These are phyloP conservation scores for Brotula barbata DNA, from an alignment of 2,797 vertebrate species.

Conservation along the genomic window DNA sequence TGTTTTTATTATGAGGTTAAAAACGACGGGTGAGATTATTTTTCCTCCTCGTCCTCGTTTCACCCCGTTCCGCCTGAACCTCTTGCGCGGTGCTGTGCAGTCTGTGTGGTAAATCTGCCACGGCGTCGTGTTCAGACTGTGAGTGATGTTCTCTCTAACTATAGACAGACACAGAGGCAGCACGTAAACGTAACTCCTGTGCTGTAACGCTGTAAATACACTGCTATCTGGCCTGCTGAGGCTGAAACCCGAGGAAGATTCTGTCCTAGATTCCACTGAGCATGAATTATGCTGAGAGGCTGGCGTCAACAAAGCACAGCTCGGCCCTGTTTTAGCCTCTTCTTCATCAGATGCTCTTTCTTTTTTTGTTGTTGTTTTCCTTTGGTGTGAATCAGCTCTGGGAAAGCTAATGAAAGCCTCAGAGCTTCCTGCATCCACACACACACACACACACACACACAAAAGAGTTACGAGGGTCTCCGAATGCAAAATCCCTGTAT, in stretches of 20 bases:
- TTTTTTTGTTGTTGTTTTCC: slow-evolving; percentile 28
- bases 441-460: slow-evolving; percentile 4
- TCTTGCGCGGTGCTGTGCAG: too few relatives aligned
- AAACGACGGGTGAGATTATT: too few relatives aligned
- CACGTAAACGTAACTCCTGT: slow-evolving; percentile 21
- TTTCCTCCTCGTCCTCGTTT: too few relatives aligned
- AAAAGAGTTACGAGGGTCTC: slow-evolving; percentile 29
- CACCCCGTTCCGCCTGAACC: too few relatives aligned
- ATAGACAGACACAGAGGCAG: slow-evolving; percentile 6
- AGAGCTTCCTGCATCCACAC: slow-evolving; percentile 21
- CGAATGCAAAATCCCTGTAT: slow-evolving; percentile 15
- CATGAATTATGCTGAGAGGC: slow-evolving; percentile 56
- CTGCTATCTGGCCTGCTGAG: slow-evolving; percentile 35
- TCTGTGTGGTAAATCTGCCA: too few relatives aligned
- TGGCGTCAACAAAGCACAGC: slow-evolving; percentile 37
- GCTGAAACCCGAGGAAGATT: slow-evolving; percentile 46
- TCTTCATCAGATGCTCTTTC: slow-evolving; percentile 21
- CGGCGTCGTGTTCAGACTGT: slow-evolving; percentile 4
- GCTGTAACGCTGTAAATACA: slow-evolving; percentile 36
- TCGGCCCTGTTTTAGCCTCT: slow-evolving; percentile 33
- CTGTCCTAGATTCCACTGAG: slow-evolving; percentile 61
- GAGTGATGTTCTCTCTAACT: slow-evolving; percentile 22
- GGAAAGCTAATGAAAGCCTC: slow-evolving; percentile 40
- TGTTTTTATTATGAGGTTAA: too few relatives aligned
- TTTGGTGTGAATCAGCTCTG: slow-evolving; percentile 29